These are phyloP conservation scores for Petrolisthes cinctipes DNA, from an alignment of 2,888 invertebrate species.

Conservation along the genomic window DNA sequence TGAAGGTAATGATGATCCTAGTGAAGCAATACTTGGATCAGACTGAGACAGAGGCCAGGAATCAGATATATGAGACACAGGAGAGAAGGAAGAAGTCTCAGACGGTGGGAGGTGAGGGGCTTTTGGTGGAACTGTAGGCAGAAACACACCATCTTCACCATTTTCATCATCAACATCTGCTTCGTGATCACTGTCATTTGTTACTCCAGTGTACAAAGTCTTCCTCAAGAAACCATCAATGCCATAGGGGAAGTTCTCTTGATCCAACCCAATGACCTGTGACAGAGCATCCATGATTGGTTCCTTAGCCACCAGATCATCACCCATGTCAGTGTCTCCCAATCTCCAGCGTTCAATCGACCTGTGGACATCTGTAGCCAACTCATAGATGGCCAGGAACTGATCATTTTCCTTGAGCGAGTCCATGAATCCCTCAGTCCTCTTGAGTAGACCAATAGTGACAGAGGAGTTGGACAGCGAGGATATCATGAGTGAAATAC, in stretches of 20 bases:
- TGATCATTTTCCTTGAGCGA: slow-evolving; percentile 29
- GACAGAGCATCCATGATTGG: not conserved
- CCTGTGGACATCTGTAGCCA: slow-evolving; percentile 33
- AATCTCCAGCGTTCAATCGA: slow-evolving; percentile 45
- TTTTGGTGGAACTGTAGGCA: not conserved
- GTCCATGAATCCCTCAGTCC: slow-evolving; percentile 15
- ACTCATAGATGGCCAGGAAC: slow-evolving; percentile 20
- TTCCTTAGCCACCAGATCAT: not conserved
- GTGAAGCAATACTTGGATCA: too few species aligned
- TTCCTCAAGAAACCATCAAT: not conserved
- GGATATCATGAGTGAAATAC: slow-evolving; percentile 38
- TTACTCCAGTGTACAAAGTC: not conserved
- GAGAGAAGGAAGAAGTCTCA: not conserved
- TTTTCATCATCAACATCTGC: not conserved
- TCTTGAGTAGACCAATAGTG: slow-evolving; percentile 21
- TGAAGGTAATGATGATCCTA: not conserved
- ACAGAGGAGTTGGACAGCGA: slow-evolving; percentile 37
- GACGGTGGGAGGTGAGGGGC: not conserved
- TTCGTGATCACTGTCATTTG: not conserved
- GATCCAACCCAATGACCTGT: not conserved
- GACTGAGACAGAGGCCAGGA: too few species aligned
- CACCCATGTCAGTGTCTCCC: not conserved
- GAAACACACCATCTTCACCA: not conserved
- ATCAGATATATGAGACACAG: not conserved
- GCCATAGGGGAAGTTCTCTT: not conserved